A percentile compares a stretch with the other conserved stretches of the same genome.
phyloP scores from a whole-genome alignment of 2,888 invertebrate species.

The Andrena dorsata region DNA sequence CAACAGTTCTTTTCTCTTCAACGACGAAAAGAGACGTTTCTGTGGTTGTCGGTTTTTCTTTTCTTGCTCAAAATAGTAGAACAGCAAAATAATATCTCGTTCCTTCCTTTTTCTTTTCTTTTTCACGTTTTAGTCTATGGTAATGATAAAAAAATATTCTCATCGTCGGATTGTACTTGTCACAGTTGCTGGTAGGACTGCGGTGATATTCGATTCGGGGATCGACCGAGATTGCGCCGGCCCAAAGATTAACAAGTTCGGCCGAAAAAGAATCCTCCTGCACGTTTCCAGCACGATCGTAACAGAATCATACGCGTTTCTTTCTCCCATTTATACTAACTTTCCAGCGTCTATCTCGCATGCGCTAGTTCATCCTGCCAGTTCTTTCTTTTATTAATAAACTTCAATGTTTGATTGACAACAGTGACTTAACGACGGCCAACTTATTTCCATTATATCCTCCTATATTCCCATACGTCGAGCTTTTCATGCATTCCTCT shows the following conservation, averaged over 20 bases:
- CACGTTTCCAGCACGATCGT: conserved; percentile 5
- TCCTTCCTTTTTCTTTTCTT: conserved; percentile 1
- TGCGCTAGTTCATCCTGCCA: conserved; percentile 75
- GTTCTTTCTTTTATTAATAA: conserved; percentile 73
- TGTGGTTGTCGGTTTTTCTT: conserved; percentile 2
- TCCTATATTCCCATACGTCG: conserved; percentile 57
- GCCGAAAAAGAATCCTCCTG: conserved; percentile 14
- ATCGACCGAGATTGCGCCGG: conserved; percentile 13
- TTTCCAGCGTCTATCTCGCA: conserved; percentile 69
- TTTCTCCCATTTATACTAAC: conserved; percentile 2
- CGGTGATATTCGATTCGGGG: conserved; percentile 14
- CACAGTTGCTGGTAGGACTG: conserved; percentile 28
- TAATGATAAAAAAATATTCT: conserved; percentile 50
- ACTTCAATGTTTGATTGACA: conserved; percentile 77
- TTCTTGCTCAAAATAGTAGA: conserved; percentile 29
- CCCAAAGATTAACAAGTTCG: background rate
- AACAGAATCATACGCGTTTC: conserved; percentile 28
- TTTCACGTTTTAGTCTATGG: conserved; percentile 32
- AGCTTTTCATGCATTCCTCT: conserved; percentile 53
- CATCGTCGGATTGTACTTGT: conserved; percentile 39
- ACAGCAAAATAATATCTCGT: conserved; percentile 44
- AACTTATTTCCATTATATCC: conserved; percentile 48
- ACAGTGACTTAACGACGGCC: conserved; percentile 76
- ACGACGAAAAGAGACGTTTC: conserved; percentile 34
- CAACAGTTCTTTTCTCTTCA: conserved; percentile 30